Evolutionary conservation across 2,113 vertebrate species (phyloP).

Genomic region (Mormoops blainvillei): DNA sequence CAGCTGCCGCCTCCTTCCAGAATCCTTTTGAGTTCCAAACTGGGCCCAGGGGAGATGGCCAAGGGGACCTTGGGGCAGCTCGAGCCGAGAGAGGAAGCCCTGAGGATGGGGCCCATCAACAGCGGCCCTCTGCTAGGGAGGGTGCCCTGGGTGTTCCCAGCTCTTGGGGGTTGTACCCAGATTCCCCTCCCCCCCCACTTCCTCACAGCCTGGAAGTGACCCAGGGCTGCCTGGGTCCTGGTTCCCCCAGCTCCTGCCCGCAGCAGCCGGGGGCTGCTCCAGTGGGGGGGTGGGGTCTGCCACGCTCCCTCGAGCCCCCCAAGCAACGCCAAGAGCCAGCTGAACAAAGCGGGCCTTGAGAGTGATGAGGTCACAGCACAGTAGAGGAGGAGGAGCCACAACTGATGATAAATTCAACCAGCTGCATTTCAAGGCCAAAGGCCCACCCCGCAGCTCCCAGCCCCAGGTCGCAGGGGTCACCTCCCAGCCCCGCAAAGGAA

Average conservation of each 20-base stretch:
- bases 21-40: neutral
- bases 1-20: neutral
- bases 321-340: neutral
- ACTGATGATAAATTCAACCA: accelerated
- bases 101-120: neutral
- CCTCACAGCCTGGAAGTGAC: neutral
- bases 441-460: neutral
- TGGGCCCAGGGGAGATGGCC: neutral
- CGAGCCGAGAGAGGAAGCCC: neutral
- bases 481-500: neutral
- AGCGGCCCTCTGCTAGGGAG: neutral
- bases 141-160: neutral
- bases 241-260: neutral
- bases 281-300: neutral
- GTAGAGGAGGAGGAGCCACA: neutral
- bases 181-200: neutral
- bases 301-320: neutral
- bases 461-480: neutral
- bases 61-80: neutral
- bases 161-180: too few relatives aligned
- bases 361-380: neutral
- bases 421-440: neutral
- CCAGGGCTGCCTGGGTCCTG: neutral
- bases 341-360: neutral
- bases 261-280: too few relatives aligned